Evolutionary conservation across 1,140 invertebrate species (phyloP).

Genomic region (Drosophila rhopaloa): DNA sequence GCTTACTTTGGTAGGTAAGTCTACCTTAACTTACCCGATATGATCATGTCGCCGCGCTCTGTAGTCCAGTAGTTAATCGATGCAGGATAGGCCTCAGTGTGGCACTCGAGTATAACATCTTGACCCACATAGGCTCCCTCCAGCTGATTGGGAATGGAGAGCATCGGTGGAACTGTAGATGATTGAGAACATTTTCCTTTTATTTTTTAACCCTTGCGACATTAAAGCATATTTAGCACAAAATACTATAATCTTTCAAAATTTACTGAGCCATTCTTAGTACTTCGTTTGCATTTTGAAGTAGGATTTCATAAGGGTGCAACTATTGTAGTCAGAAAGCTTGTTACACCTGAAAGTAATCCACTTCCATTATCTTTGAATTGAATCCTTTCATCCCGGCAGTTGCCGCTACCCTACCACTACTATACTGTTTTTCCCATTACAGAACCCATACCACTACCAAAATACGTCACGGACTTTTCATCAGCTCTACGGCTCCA

Average conservation of each 20-base stretch:
- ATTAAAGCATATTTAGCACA: neutral
- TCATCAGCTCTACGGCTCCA: constrained; percentile 26
- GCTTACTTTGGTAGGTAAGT: neutral
- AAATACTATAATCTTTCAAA: neutral
- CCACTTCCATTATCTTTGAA: neutral
- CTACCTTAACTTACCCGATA: constrained; percentile 90
- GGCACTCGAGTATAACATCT: constrained; percentile 92
- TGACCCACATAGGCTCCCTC: constrained; percentile 93
- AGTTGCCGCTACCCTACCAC: constrained; percentile 1
- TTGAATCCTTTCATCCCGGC: constrained; percentile 1
- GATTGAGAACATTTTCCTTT: too few relatives aligned
- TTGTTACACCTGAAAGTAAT: neutral
- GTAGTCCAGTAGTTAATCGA: constrained; percentile 96
- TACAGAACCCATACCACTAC: neutral
- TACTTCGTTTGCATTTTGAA: neutral
- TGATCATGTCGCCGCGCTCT: constrained; percentile 93
- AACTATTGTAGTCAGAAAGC: neutral
- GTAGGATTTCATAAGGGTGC: neutral
- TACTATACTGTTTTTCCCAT: constrained; percentile 16
- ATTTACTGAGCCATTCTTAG: neutral
- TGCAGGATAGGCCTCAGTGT: constrained; percentile 94
- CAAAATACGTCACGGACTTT: constrained; percentile 28
- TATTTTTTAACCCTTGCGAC: neutral
- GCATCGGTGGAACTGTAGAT: constrained; percentile 92
- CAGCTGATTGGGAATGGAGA: constrained; percentile 93